Conservation (phyloP, 1,140 invertebrate genomes). For the Magallana gigas region DNA sequence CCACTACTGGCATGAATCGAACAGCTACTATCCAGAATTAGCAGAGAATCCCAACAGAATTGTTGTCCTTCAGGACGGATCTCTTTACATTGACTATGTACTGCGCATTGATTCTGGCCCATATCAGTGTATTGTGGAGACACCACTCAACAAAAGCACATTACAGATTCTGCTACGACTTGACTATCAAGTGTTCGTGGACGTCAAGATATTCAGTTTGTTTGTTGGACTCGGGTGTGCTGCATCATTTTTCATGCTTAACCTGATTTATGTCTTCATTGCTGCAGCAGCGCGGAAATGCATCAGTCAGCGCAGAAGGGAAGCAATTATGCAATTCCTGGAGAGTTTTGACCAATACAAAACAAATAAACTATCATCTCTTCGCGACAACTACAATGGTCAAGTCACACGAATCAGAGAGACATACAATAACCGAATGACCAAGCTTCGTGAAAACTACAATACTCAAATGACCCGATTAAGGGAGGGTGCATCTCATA, state of each 20-base stretch:
- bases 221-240: constrained; percentile 89
- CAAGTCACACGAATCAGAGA: constrained; percentile 84
- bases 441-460: constrained; percentile 92
- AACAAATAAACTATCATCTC: constrained; percentile 66
- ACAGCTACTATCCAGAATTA: constrained; percentile 61
- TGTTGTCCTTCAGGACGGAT: constrained; percentile 84
- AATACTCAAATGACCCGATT: constrained; percentile 89
- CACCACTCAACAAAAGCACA: constrained; percentile 86
- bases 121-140: constrained; percentile 90
- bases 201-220: constrained; percentile 91
- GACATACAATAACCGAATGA: constrained; percentile 86
- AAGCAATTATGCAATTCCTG: constrained; percentile 70
- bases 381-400: constrained; percentile 81
- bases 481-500: constrained; percentile 75
- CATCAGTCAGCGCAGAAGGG: constrained; percentile 69
- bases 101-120: constrained; percentile 89
- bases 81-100: constrained; percentile 84
- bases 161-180: constrained; percentile 66
- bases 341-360: constrained; percentile 74
- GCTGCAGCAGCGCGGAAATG: constrained; percentile 63
- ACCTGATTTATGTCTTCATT: constrained; percentile 67
- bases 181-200: constrained; percentile 82
- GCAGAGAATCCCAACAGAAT: constrained; percentile 59
- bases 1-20: constrained; percentile 66
- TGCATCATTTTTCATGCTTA: constrained; percentile 85